Base-by-base conservation (phyloP, 1,140 invertebrate genomes). In the Drosophila jambulina region DNA sequence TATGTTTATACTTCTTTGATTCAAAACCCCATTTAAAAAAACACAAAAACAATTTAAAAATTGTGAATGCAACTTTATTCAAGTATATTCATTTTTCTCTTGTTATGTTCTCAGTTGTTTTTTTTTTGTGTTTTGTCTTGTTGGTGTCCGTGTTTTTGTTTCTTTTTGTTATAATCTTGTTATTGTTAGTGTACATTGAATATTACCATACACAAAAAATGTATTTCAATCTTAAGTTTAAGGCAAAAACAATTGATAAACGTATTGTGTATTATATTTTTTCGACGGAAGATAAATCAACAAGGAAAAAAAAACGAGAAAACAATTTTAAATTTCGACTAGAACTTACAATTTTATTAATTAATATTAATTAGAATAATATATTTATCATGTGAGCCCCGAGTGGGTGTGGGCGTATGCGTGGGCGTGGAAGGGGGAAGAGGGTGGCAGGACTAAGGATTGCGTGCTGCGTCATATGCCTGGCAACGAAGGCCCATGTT, bases 1-100 rank as follows among this genome's bases (percentile, higher is more conserved):
- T n/a, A n/a, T n/a, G n/a, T n/a, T n/a, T n/a, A n/a, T n/a, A n/a
- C n/a, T n/a, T n/a, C n/a, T n/a, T n/a, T n/a, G n/a, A 25, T 17
- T 8, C 7, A 1, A 25, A 46, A 25, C 8, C 7, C 6, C 15
- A n/a, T n/a, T 46, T 46, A 3, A 3, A 54, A 21, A 12, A 29
- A 17, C 23, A 27, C 53, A 42, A 74, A 34, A 36, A 56, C 25
- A 21, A 70, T 72, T 76, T 87, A 87, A 87, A 91, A 91, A 91
- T 82, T 88, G 79, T 92, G 91, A 92, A 91, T 92, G 75, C 87
- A 92, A 92, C 87, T 92, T 92, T 92, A 92, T 92, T 92, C 81
- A 90, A 82, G 85, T 80, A 82, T 90, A 84, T 90, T 90, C 87
- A 82, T 69, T 45, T 75, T 69, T 59, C 32, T 46, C 49, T 56